Base-by-base conservation (phyloP, 2,888 invertebrate species). In the Eucriotettix oculatus region DNA sequence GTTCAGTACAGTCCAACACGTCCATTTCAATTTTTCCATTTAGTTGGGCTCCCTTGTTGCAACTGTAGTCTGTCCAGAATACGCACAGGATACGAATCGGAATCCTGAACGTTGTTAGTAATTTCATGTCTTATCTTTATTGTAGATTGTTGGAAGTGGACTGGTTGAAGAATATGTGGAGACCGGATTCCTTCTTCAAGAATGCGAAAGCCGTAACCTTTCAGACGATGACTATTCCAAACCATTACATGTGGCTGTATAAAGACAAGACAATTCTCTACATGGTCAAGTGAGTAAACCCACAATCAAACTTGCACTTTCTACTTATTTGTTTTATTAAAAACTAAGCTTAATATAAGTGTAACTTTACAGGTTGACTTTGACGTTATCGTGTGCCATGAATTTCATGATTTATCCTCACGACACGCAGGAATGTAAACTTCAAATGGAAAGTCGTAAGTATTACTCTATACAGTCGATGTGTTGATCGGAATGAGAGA, bases 381-480 rank as follows among this genome's bases (percentile, higher is more conserved):
- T 95, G 66, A 92, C 93, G 0, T 74, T 95, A 42, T 93, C 92
- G 0, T 94, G 94, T 73, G 92, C 92, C 2, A 94, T 94, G 94
- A 90, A 93, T 74, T 91, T 94, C 67, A 90, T 92, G 70, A 84
- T 90, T 0, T 94, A 93, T 72, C 94, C 94, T 0, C 93, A 94
- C 69, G 94, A 94, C 70, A 92, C 92, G 0, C 94, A 95, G 74
- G 90, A 90, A 72, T 95, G 94, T 71, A 90, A 91, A 74, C 78
- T 94, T 64, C 91, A 93, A 76, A 92, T 94, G 88, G 93, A 94
- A 73, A 94, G 93, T 72, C 77, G 94, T 94, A 75, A 90, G 93
- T 86, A 69, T 10, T 5, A 29, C 29, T 29, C 7, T 29, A 29
- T 29, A 29, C 29, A 29, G 29, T 29, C 29, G n/a, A n/a, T n/a